These are phyloP conservation scores for Eudasyphora cyanicolor DNA, from an alignment of 2,888 invertebrate species.

Conservation along the genomic window DNA sequence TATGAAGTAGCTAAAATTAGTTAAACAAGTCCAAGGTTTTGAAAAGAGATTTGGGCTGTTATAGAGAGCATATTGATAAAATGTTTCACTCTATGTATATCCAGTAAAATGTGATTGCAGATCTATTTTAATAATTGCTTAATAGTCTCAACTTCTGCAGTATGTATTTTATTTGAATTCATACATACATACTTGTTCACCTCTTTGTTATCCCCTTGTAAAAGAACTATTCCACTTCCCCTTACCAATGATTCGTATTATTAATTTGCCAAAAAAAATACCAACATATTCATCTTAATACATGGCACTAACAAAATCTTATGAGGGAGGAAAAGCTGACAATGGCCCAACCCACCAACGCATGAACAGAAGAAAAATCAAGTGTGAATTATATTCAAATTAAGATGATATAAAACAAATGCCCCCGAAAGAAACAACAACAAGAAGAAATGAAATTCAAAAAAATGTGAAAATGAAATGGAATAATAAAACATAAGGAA, in stretches of 20 bases:
- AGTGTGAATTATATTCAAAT: slow-evolving; percentile 75
- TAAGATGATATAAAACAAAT: slow-evolving; percentile 66
- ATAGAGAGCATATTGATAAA: too few species aligned
- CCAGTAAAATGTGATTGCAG: too few species aligned
- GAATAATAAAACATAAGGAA: slow-evolving; percentile 68
- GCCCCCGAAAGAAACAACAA: slow-evolving; percentile 62
- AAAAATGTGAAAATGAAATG: slow-evolving; percentile 51
- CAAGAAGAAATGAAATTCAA: slow-evolving; percentile 34
- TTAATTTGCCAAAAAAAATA: slow-evolving; percentile 73
- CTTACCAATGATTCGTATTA: slow-evolving; percentile 66
- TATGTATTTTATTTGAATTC: too few species aligned
- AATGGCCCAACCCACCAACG: slow-evolving; percentile 62
- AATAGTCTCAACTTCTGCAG: too few species aligned
- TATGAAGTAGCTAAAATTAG: too few species aligned
- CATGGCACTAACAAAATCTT: slow-evolving; percentile 44
- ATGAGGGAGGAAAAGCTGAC: slow-evolving; percentile 34
- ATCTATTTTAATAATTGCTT: too few species aligned
- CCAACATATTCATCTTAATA: slow-evolving; percentile 69
- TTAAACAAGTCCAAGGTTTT: too few species aligned
- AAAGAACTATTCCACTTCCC: too few species aligned
- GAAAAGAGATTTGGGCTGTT: too few species aligned
- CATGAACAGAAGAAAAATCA: slow-evolving; percentile 71
- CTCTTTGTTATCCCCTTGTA: too few species aligned
- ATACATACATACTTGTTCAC: too few species aligned
- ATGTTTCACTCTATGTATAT: too few species aligned